A percentile compares a stretch with the other conserved stretches of the same genome.
phyloP scores from a whole-genome alignment of 92 coral and sea anemone genomes.

The Umimayanthus chanpuru region DNA sequence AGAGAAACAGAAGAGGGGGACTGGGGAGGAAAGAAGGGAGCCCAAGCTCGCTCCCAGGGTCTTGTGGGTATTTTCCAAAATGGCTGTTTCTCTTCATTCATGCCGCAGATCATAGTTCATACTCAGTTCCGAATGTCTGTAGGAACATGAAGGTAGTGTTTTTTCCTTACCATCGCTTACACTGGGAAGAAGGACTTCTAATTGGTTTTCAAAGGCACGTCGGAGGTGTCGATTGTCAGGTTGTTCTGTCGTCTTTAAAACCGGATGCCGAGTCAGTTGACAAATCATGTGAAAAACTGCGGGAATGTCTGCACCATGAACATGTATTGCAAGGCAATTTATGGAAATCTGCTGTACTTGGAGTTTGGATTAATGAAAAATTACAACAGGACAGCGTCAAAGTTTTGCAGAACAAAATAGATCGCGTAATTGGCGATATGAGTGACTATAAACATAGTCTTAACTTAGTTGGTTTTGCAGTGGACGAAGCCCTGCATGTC shows the following conservation, averaged over 20 bases:
- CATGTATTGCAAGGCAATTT: neutral
- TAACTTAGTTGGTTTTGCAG: constrained; percentile 8
- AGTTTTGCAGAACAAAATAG: neutral
- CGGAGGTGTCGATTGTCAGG: neutral
- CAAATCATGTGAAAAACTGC: neutral
- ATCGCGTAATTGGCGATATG: neutral
- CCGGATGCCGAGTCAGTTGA: neutral
- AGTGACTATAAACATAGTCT: neutral
- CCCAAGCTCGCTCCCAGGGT: too few species aligned
- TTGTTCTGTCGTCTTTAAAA: neutral
- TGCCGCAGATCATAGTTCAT: too few species aligned
- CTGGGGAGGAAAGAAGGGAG: too few species aligned
- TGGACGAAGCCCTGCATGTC: too few species aligned
- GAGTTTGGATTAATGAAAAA: neutral
- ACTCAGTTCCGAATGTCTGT: neutral
- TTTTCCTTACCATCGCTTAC: neutral
- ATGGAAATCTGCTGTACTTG: constrained; percentile 32
- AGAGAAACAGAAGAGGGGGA: too few species aligned
- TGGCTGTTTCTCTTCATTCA: too few species aligned
- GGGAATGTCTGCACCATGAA: neutral
- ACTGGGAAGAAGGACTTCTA: constrained; percentile 20
- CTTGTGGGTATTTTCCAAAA: too few species aligned
- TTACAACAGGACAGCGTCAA: neutral
- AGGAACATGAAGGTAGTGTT: constrained; percentile 8
- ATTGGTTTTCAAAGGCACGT: neutral